phyloP scores from a whole-genome alignment of 2,113 vertebrate genomes.

The Promerops cafer region DNA sequence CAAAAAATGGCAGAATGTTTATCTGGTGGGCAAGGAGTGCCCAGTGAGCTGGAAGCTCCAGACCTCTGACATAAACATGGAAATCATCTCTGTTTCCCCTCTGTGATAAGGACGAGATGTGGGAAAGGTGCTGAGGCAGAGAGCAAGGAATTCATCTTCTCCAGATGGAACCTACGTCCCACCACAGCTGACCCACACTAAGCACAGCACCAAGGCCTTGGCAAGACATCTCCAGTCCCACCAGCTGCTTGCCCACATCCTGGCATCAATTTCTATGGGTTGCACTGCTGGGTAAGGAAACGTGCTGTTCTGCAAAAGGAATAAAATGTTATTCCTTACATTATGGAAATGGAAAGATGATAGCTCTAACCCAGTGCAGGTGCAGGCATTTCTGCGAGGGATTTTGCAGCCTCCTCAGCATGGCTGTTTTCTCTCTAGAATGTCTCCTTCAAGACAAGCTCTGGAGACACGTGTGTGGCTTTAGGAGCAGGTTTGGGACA shows the following conservation, averaged over 20 bases:
- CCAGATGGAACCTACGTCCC: not conserved
- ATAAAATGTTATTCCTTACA: not conserved
- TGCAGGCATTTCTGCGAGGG: not conserved
- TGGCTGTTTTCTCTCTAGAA: not conserved
- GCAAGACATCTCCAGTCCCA: not conserved
- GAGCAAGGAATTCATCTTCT: not conserved
- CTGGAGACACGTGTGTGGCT: accelerated
- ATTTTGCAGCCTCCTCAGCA: not conserved
- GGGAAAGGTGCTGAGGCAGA: not conserved
- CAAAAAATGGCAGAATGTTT: not conserved
- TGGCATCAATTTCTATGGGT: not conserved
- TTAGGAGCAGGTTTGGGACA: not conserved
- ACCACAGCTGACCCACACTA: accelerated
- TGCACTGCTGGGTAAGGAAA: accelerated
- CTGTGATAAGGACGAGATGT: not conserved
- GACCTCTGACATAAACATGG: not conserved
- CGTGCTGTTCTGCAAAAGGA: not conserved
- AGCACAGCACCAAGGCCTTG: accelerated
- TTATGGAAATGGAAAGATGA: not conserved
- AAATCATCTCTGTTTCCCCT: accelerated
- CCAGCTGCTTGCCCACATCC: accelerated
- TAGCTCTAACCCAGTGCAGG: accelerated
- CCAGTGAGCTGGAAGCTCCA: not conserved
- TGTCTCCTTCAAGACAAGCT: not conserved
- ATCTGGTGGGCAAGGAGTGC: not conserved